Evolutionary conservation across 1,140 invertebrate genomes (phyloP).

Genomic region (Manduca sexta): DNA sequence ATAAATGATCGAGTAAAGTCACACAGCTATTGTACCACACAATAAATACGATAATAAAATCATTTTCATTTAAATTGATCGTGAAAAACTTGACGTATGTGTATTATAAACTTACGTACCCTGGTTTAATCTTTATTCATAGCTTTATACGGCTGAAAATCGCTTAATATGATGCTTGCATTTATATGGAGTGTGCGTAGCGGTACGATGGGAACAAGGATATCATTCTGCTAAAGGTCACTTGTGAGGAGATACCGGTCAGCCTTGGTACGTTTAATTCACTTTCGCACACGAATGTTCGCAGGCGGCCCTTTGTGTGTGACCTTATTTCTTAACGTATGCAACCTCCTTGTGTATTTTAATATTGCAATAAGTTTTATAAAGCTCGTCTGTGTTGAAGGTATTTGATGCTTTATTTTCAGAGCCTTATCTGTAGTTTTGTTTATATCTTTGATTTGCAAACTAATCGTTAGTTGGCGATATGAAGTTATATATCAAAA

Average conservation of each 20-base stretch:
- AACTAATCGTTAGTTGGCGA: too few relatives aligned
- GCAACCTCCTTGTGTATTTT: too few relatives aligned
- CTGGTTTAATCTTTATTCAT: neutral
- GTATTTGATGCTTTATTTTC: too few relatives aligned
- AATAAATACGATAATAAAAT: too few relatives aligned
- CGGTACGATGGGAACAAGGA: constrained; percentile 52
- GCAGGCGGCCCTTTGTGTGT: constrained; percentile 54
- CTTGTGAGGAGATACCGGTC: constrained; percentile 65
- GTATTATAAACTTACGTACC: neutral
- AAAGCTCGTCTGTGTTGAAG: too few relatives aligned
- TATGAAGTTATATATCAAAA: too few relatives aligned
- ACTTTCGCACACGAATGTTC: constrained; percentile 59
- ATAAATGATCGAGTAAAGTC: neutral
- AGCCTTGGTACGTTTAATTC: constrained; percentile 62
- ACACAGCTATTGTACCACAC: too few relatives aligned
- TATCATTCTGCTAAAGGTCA: constrained; percentile 66
- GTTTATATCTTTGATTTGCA: too few relatives aligned
- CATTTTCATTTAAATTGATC: too few relatives aligned
- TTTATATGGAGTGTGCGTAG: constrained; percentile 25
- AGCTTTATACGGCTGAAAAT: constrained; percentile 1
- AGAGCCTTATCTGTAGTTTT: too few relatives aligned
- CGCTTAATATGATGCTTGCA: constrained; percentile 7
- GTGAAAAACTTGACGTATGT: too few relatives aligned
- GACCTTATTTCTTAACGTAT: constrained; percentile 54
- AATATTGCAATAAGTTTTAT: too few relatives aligned